Evolutionary conservation across 2,888 invertebrate genomes (phyloP), one percentile per base, ranked within the genome.

Genomic region (Drosophila crucigera): DNA sequence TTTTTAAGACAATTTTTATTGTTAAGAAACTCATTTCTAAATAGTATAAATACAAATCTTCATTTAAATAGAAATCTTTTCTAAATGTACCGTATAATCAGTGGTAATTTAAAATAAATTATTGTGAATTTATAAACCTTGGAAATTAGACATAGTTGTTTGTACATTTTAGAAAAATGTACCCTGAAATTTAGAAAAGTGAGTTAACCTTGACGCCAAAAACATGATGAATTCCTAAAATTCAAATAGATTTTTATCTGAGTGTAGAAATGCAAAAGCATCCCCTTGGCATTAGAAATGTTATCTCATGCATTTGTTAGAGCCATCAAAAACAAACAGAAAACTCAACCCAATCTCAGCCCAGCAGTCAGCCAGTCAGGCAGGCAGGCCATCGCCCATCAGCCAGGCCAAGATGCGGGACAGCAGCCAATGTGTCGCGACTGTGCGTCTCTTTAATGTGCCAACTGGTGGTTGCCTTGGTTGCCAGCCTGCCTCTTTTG

Each of bases 261-360:
- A 22, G 25, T 47, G 4, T 25, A 2, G 16, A 25, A 9, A 14
- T 25, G 14, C 47, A 47, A 16, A 2, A 25, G 47, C 47, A 25
- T 47, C 4, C 47, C 35, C 11, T 33, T 33, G 35, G 41, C 63
- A 25, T 50, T 37, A 19, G 55, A 60, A 73, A 71, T 58, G n/a
- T 69, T 63, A 55, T 55, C 74, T 83, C 78, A 81, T 84, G 30
- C 74, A 84, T 63, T 66, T 68, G 64, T 62, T 71, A 49, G 80
- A 68, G 61, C 58, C 78, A 78, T 54, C 62, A 56, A 52, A 53
- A 56, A 39, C 30, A 49, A 68, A n/a, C 70, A 33, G 10, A 25
- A 31, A 69, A 69, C 19, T 3, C 41, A 49, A 35, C 65, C 47
- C 50, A 60, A 49, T 39, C 14, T 25, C 43, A 39, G 14, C 54